These are phyloP conservation scores for Hypercompe scribonia DNA, from an alignment of 2,888 invertebrate species.

Conservation along the genomic window DNA sequence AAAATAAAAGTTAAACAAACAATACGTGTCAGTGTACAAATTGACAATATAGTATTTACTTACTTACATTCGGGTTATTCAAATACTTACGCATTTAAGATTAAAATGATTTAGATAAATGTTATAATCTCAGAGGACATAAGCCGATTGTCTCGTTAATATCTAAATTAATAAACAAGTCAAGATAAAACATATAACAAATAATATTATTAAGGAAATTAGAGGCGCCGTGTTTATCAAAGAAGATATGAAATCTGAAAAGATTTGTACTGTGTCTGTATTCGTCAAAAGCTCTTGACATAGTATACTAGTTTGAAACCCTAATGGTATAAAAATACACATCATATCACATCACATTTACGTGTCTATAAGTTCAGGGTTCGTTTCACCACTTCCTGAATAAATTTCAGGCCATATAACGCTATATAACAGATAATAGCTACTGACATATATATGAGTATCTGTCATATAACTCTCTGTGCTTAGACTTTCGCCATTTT, in stretches of 20 bases:
- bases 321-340: too few species aligned
- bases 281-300: too few species aligned
- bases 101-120: constrained; percentile 15
- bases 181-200: not conserved
- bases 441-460: too few species aligned
- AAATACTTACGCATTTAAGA: not conserved
- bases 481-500: too few species aligned
- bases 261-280: too few species aligned
- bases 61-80: not conserved
- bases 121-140: constrained; percentile 10
- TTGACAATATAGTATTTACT: constrained; percentile 5
- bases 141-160: constrained; percentile 5
- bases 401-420: too few species aligned
- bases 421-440: too few species aligned
- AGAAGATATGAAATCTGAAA: not conserved
- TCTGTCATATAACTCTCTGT: too few species aligned
- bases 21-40: constrained; percentile 1
- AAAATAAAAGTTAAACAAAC: not conserved
- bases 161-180: not conserved
- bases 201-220: not conserved
- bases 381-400: too few species aligned
- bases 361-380: too few species aligned
- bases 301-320: too few species aligned
- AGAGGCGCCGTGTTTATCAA: not conserved
- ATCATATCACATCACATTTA: too few species aligned